phyloP scores from a whole-genome alignment of 2,888 invertebrate species.

The Drosophila borborema region DNA sequence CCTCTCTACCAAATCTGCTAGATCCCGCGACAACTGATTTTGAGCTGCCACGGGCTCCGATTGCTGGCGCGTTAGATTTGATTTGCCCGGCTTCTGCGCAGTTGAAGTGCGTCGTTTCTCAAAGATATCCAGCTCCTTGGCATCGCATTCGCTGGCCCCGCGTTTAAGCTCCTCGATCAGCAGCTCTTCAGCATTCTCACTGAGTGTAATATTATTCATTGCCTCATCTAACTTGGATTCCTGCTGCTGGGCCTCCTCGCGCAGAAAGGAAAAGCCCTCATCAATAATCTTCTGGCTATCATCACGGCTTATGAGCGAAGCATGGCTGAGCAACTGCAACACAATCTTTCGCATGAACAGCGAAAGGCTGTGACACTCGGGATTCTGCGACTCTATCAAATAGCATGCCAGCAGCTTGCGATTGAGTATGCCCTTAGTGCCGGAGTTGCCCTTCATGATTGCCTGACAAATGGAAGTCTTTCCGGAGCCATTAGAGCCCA shows the following conservation, averaged over 20 bases:
- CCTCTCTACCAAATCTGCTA: constrained; percentile 46
- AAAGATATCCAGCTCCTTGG: constrained; percentile 76
- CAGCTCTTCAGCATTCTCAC: constrained; percentile 84
- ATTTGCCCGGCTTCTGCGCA: constrained; percentile 55
- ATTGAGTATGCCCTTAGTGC: constrained; percentile 86
- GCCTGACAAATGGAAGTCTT: constrained; percentile 96
- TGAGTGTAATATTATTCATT: constrained; percentile 81
- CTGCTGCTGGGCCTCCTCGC: constrained; percentile 82
- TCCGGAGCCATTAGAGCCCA: constrained; percentile 97
- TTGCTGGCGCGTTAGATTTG: constrained; percentile 81
- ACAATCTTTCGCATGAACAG: constrained; percentile 94
- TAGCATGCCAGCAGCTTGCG: constrained; percentile 94
- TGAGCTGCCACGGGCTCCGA: constrained; percentile 84
- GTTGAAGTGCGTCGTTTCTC: constrained; percentile 79
- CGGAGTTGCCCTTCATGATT: constrained; percentile 85
- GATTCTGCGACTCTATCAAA: constrained; percentile 94
- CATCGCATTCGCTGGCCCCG: constrained; percentile 75
- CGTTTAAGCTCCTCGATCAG: constrained; percentile 84
- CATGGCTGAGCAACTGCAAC: constrained; percentile 92
- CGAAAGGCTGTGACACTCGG: constrained; percentile 93
- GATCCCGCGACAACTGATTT: constrained; percentile 33
- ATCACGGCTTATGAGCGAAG: constrained; percentile 83
- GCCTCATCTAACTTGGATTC: constrained; percentile 82
- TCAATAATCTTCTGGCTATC: constrained; percentile 82
- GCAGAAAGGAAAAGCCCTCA: constrained; percentile 82